A percentile compares a stretch with the other conserved stretches of the same genome.
Conservation (phyloP, 2,797 vertebrate species). For the Chromis chromis region DNA sequence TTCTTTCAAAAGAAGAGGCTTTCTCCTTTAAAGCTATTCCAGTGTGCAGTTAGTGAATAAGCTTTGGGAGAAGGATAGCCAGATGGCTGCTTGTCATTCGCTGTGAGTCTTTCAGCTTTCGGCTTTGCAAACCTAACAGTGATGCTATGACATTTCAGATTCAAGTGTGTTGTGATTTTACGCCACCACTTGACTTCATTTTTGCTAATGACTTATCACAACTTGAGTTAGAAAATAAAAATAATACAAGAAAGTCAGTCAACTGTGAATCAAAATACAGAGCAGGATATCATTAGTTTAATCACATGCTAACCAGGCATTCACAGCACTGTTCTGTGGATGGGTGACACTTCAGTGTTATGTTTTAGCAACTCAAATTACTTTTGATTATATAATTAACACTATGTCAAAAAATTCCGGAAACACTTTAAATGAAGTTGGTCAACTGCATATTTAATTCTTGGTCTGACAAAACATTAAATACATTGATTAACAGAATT, state of each 20-base stretch:
- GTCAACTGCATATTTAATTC: too few relatives aligned
- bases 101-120: conserved; percentile 47
- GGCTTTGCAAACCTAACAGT: conserved; percentile 48
- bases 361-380: background rate
- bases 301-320: background rate
- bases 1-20: conserved; percentile 61
- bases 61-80: conserved; percentile 52
- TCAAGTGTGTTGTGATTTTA: conserved; percentile 26
- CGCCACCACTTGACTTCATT: background rate
- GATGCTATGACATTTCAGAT: conserved; percentile 40
- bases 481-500: too few relatives aligned
- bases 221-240: background rate
- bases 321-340: background rate
- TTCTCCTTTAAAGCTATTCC: conserved; percentile 73
- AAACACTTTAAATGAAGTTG: too few relatives aligned
- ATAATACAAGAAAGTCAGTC: background rate
- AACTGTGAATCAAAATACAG: background rate
- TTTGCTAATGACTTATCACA: background rate
- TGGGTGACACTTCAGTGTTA: conserved; percentile 6
- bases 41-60: conserved; percentile 63
- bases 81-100: conserved; percentile 77
- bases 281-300: background rate
- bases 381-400: background rate
- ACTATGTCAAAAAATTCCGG: background rate
- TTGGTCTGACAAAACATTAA: too few relatives aligned